Percentiles rank a stretch among this genome's conserved stretches.
Conservation (phyloP, 2,888 invertebrate species). For the Drosophila mettleri region DNA sequence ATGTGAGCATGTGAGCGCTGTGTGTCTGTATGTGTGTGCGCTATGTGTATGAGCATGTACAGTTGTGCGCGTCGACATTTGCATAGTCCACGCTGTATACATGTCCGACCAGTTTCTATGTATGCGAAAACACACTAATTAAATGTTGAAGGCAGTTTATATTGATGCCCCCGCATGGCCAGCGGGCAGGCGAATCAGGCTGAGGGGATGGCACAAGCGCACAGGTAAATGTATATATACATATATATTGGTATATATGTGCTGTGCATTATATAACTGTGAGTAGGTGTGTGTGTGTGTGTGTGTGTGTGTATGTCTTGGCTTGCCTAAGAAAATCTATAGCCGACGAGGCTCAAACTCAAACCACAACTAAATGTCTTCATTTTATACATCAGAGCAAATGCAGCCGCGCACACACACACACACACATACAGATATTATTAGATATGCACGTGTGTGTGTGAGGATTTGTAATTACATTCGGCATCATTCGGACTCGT, state of each 20-base stretch:
- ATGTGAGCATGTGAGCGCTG: constrained; percentile 13
- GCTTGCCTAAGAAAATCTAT: constrained; percentile 73
- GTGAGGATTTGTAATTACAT: constrained; percentile 75
- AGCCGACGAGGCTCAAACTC: constrained; percentile 64
- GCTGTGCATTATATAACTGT: constrained; percentile 42
- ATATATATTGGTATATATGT: constrained; percentile 44
- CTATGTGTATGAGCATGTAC: constrained; percentile 60
- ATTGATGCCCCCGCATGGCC: constrained; percentile 74
- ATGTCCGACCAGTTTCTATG: constrained; percentile 55
- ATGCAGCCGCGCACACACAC: constrained; percentile 53
- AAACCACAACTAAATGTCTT: constrained; percentile 76
- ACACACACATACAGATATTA: constrained; percentile 19
- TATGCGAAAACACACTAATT: constrained; percentile 82
- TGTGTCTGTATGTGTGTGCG: constrained; percentile 13
- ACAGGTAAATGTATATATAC: constrained; percentile 36
- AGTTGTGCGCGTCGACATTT: constrained; percentile 74
- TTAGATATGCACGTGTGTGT: constrained; percentile 14
- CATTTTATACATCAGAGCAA: constrained; percentile 75
- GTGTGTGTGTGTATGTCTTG: constrained; percentile 10
- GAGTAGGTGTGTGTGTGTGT: constrained; percentile 13
- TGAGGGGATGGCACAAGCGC: constrained; percentile 4
- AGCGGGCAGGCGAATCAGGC: constrained; percentile 51
- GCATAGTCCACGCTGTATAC: constrained; percentile 63
- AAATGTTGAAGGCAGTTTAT: constrained; percentile 83
- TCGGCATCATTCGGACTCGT: constrained; percentile 69